Evolutionary conservation across 2,888 invertebrate species (phyloP).

Genomic region (Polymixis flavicincta): DNA sequence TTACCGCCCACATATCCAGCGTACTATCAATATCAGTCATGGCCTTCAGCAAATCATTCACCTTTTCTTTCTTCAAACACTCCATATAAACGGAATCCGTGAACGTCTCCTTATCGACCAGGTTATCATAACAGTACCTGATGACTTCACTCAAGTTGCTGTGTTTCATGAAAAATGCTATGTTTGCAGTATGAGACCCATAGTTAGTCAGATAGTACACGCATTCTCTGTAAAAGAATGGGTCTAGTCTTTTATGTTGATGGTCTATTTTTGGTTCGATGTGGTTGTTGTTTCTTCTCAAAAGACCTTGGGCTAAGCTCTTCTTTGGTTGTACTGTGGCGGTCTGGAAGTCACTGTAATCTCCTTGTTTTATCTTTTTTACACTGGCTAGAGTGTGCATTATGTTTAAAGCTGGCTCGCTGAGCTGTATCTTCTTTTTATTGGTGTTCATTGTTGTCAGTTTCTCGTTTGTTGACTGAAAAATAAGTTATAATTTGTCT

Average conservation of each 20-base stretch:
- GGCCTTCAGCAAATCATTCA: slow-evolving; percentile 91
- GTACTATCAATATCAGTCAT: slow-evolving; percentile 92
- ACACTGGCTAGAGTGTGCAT: slow-evolving; percentile 91
- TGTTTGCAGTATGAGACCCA: slow-evolving; percentile 93
- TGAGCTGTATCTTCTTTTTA: slow-evolving; percentile 87
- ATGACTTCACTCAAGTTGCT: slow-evolving; percentile 93
- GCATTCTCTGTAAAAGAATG: slow-evolving; percentile 94
- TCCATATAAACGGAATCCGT: slow-evolving; percentile 93
- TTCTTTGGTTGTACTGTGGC: slow-evolving; percentile 81
- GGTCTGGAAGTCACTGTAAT: slow-evolving; percentile 89
- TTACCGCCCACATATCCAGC: slow-evolving; percentile 93
- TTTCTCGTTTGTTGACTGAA: slow-evolving; percentile 85
- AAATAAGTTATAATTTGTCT: too few species aligned
- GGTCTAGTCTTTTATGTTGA: slow-evolving; percentile 85
- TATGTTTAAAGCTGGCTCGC: slow-evolving; percentile 91
- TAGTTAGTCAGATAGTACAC: slow-evolving; percentile 95
- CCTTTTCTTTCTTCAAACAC: slow-evolving; percentile 92
- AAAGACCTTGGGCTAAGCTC: slow-evolving; percentile 86
- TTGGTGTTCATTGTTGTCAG: slow-evolving; percentile 82
- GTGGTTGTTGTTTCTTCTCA: slow-evolving; percentile 81
- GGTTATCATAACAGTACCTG: slow-evolving; percentile 92
- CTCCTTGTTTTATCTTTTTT: slow-evolving; percentile 89
- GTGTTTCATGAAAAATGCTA: slow-evolving; percentile 94
- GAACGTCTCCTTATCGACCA: slow-evolving; percentile 93
- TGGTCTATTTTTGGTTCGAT: slow-evolving; percentile 81